Conservation (phyloP, 2,113 vertebrate species). For the Panthera tigris region DNA sequence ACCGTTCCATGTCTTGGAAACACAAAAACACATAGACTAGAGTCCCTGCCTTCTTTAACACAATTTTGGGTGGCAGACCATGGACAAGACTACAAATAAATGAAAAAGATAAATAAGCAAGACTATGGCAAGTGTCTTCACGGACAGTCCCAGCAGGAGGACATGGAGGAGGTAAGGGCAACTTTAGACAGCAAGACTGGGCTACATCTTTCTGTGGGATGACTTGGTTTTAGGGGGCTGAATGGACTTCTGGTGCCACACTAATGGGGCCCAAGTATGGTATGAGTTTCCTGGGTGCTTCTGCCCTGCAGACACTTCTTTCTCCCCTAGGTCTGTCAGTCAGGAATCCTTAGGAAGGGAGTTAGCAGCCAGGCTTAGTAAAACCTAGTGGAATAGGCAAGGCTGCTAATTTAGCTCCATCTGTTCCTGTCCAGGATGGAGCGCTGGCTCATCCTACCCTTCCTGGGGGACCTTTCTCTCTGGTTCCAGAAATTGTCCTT, state of each 20-base stretch:
- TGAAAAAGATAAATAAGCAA: neutral
- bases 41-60: neutral
- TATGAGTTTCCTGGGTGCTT: neutral
- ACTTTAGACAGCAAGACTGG: neutral
- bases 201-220: neutral
- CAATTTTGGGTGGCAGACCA: neutral
- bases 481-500: neutral
- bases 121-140: neutral
- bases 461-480: neutral
- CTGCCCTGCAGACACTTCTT: neutral
- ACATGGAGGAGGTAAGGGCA: neutral
- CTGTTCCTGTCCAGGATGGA: neutral
- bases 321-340: neutral
- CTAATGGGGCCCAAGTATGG: neutral
- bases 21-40: neutral
- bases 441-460: neutral
- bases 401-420: neutral
- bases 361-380: slow-evolving; percentile 1
- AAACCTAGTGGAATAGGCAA: neutral
- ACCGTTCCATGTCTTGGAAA: neutral
- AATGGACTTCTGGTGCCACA: fast-evolving
- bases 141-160: fast-evolving
- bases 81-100: neutral
- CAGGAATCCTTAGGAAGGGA: neutral
- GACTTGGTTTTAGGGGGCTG: neutral